Conservation (phyloP, 1,140 invertebrate species). For the Drosophila tsacasi region DNA sequence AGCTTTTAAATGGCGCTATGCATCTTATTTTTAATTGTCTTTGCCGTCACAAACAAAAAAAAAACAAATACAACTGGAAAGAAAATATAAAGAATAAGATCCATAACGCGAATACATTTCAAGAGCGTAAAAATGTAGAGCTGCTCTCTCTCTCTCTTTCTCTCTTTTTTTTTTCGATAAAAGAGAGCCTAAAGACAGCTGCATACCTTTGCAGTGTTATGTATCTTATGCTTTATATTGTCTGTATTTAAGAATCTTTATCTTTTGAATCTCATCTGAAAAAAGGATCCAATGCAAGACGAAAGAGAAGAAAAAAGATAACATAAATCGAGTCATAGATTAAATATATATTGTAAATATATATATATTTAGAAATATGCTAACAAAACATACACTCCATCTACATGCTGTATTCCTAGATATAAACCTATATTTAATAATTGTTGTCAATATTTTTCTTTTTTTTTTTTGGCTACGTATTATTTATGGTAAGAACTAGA, state of each 20-base stretch:
- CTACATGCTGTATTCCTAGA: constrained; percentile 38
- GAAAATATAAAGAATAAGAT: too few relatives aligned
- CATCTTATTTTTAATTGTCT: not conserved
- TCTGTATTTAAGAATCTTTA: too few relatives aligned
- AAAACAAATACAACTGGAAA: not conserved
- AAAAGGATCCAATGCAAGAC: constrained; percentile 36
- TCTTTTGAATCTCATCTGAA: constrained; percentile 14
- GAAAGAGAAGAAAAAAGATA: constrained; percentile 23
- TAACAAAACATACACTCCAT: constrained; percentile 1
- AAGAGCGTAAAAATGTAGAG: too few relatives aligned
- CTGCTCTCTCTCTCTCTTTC: too few relatives aligned
- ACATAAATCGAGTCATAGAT: constrained; percentile 75
- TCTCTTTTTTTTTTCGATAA: too few relatives aligned
- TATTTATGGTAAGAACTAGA: constrained; percentile 30
- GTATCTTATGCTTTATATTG: too few relatives aligned
- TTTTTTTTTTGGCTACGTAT: constrained; percentile 28
- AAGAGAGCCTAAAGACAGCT: too few relatives aligned
- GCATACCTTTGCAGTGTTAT: too few relatives aligned
- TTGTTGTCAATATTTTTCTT: constrained; percentile 16
- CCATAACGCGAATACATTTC: too few relatives aligned
- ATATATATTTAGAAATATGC: not conserved
- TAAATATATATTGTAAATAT: constrained; percentile 23
- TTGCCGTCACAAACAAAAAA: not conserved
- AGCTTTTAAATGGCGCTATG: not conserved
- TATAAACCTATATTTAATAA: constrained; percentile 15